Evolutionary conservation across 2,113 vertebrate species (phyloP).

Genomic region (Alexandromys fortis): DNA sequence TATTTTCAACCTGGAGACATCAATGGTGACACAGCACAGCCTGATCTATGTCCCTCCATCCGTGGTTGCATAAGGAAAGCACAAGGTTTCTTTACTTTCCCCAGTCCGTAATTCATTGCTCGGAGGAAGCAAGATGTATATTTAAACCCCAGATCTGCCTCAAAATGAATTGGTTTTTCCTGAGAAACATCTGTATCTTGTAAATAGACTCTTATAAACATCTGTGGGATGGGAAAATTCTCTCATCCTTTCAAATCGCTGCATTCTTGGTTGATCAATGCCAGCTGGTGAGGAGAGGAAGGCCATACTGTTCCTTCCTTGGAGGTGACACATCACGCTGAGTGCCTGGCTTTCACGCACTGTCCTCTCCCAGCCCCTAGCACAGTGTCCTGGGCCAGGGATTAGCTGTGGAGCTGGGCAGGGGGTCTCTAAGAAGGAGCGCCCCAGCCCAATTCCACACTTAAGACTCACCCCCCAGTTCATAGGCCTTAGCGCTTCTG

Average conservation of each 20-base stretch:
- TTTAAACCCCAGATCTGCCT: slow-evolving; percentile 40
- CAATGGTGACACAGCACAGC: not conserved
- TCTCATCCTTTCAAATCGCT: slow-evolving; percentile 58
- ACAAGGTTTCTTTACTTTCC: slow-evolving; percentile 21
- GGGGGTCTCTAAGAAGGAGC: not conserved
- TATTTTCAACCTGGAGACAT: not conserved
- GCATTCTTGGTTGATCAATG: slow-evolving; percentile 51
- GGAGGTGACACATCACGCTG: rapidly evolving
- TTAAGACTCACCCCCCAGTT: not conserved
- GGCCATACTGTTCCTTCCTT: not conserved
- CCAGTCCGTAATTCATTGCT: not conserved
- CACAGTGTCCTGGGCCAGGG: not conserved
- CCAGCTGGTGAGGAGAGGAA: slow-evolving; percentile 12
- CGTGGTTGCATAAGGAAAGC: not conserved
- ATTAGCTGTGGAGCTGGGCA: not conserved
- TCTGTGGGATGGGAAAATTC: slow-evolving; percentile 58
- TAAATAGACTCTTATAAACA: slow-evolving; percentile 72
- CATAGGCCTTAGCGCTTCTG: not conserved
- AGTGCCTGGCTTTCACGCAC: not conserved
- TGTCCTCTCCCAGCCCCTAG: not conserved
- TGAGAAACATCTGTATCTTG: slow-evolving; percentile 71
- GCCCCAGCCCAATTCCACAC: not conserved
- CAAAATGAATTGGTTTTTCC: slow-evolving; percentile 34
- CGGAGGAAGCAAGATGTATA: not conserved
- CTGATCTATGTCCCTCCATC: not conserved